A percentile compares a stretch with the other conserved stretches of the same genome.
These are phyloP conservation scores for Pyrocephalus nanus DNA, from an alignment of 2,797 vertebrate species.

Conservation along the genomic window DNA sequence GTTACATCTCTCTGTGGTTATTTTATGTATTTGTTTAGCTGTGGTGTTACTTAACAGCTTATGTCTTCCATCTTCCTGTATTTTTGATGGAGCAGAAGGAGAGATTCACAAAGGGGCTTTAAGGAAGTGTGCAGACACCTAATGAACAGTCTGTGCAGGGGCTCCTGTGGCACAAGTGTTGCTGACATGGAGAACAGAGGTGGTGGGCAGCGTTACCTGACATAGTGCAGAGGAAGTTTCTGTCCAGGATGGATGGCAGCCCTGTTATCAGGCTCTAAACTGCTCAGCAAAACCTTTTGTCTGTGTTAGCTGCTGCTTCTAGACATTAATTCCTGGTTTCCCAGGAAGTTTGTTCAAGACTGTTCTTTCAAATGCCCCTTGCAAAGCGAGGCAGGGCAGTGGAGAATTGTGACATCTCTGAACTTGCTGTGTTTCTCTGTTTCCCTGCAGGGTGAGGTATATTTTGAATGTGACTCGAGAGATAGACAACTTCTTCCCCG, in stretches of 20 bases:
- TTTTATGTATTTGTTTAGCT: background rate
- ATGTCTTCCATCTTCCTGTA: background rate
- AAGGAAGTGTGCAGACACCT: background rate
- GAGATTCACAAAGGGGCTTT: background rate
- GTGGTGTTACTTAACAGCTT: background rate
- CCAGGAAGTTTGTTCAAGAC: background rate
- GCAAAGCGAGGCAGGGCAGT: background rate
- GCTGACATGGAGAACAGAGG: background rate
- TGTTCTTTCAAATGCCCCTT: background rate
- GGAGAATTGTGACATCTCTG: background rate
- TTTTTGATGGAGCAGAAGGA: background rate
- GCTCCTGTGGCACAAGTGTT: background rate
- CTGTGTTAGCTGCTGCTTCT: background rate
- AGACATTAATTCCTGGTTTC: background rate
- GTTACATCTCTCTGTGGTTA: background rate
- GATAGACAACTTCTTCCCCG: slow-evolving; percentile 98
- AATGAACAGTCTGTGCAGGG: background rate
- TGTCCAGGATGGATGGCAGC: background rate
- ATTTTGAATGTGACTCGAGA: slow-evolving; percentile 97
- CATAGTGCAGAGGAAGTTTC: background rate
- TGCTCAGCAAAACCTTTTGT: background rate
- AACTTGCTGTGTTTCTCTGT: background rate
- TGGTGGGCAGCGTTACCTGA: background rate
- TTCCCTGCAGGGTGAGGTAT: slow-evolving; percentile 84
- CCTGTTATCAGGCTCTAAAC: background rate